phyloP scores from a whole-genome alignment of 2,888 invertebrate genomes.

The Cephonodes hylas region DNA sequence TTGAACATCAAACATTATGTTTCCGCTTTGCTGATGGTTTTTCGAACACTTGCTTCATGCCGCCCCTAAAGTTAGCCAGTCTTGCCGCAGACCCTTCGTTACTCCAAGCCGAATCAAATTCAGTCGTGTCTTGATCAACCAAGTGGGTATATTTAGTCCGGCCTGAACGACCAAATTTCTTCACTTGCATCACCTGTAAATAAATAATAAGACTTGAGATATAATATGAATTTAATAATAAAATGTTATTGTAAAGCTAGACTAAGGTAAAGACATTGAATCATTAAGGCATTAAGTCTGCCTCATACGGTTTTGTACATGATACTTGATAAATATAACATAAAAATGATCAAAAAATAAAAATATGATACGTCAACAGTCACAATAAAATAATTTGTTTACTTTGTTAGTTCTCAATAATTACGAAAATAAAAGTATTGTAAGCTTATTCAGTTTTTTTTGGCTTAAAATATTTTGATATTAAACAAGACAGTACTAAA shows the following conservation, averaged over 20 bases:
- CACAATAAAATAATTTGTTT: too few relatives aligned
- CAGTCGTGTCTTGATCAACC: conserved; percentile 99
- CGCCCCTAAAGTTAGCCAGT: conserved; percentile 89
- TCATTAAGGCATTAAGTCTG: too few relatives aligned
- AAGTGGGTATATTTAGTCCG: conserved; percentile 99
- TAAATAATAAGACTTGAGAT: background rate
- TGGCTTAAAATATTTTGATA: background rate
- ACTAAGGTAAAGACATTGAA: too few relatives aligned
- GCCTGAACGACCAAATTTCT: conserved; percentile 99
- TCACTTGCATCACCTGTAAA: conserved; percentile 97
- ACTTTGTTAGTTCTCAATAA: too few relatives aligned
- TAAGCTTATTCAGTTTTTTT: too few relatives aligned
- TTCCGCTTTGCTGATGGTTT: conserved; percentile 85
- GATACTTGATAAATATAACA: too few relatives aligned
- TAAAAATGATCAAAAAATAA: too few relatives aligned
- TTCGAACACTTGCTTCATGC: conserved; percentile 95
- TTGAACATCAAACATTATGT: conserved; percentile 39
- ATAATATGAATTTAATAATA: too few relatives aligned
- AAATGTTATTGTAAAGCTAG: too few relatives aligned
- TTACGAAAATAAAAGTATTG: too few relatives aligned
- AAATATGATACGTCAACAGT: too few relatives aligned
- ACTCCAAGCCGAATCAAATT: conserved; percentile 98
- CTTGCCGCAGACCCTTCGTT: conserved; percentile 85
- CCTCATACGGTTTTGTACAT: too few relatives aligned
- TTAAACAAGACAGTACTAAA: background rate